Percentiles rank a stretch among this genome's conserved stretches.
Evolutionary conservation across 1,140 invertebrate species (phyloP).

Genomic region (Orchestia grillus): DNA sequence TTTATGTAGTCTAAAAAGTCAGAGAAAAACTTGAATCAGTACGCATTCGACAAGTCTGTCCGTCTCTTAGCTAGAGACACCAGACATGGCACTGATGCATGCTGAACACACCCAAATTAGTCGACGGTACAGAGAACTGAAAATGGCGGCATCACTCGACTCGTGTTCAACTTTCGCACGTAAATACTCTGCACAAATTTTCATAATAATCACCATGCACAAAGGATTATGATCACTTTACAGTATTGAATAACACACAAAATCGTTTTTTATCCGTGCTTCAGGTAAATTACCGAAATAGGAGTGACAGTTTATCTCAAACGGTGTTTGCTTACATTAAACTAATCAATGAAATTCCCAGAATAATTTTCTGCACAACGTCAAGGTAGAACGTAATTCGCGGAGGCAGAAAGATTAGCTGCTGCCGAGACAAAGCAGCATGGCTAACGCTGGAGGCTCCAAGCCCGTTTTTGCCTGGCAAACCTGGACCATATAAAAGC

Average conservation of each 20-base stretch:
- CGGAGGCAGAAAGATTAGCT: not conserved
- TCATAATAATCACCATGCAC: no score
- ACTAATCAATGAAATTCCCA: not conserved
- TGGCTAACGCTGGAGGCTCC: not conserved
- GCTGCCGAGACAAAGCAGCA: constrained; percentile 5
- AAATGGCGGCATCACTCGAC: no score
- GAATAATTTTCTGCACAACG: not conserved
- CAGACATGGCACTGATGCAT: not conserved
- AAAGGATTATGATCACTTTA: not conserved
- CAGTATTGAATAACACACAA: not conserved
- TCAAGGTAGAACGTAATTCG: not conserved
- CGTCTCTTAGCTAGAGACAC: no score
- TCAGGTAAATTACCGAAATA: not conserved
- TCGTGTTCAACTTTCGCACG: no score
- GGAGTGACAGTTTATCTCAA: not conserved
- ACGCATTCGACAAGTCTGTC: no score
- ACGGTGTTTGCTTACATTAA: not conserved
- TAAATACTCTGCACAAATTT: no score
- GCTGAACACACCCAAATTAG: no score
- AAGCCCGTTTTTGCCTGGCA: not conserved
- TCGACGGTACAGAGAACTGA: no score
- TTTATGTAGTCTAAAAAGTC: not conserved
- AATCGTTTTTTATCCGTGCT: not conserved
- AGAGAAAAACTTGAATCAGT: not conserved
- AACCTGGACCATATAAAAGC: not conserved